Evolutionary conservation across 2,888 invertebrate species (phyloP), one percentile per base, ranked within the genome.

Genomic region (Drosophila peninsularis): DNA sequence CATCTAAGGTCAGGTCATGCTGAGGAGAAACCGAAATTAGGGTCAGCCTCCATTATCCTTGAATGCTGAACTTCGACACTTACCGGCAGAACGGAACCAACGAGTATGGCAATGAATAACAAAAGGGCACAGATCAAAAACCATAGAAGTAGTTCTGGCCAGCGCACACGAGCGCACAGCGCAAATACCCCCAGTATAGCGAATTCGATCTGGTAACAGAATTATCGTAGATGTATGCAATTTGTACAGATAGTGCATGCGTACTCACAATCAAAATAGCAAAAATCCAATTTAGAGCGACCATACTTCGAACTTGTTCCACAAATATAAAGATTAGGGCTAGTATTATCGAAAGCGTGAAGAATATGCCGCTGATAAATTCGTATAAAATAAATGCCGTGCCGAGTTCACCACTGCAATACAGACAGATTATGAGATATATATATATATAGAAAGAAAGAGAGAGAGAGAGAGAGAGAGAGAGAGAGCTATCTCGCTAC

Each of bases 1-100:
- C 80, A 47, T 91, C 90, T 71, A 89, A 54, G 0, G 90, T 90
- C 2, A 90, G 63, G 66, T 90, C 90, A 13, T 86, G 90, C 90
- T 90, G 39, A 27, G 14, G 2, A 34, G 3, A 7, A 32, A 30
- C 10, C 10, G 3, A 10, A 32, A 32, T 32, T 32, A 10, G 10
- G 10, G 3, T 10, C 2, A 11, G 7, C 2, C 3, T 3, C 1
- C 11, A n/a, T 32, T 10, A 3, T 32, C 7, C 11, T 34, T 41
- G 3, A 1, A 13, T 21, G n/a, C n/a, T n/a, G n/a, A n/a, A n/a
- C n/a, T n/a, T 5, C 3, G 1, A 1, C 4, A 50, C 80, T 67
- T 53, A 90, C 90, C 54, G 79, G 78, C 49, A 88, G 49, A 0
- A 78, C 30, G 1, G 74, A 62, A 21, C 90, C 90, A 0, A 84